Percentiles rank a stretch among this genome's conserved stretches.
These are phyloP conservation scores for Galagoides demidoff DNA, from an alignment of 2,797 vertebrate genomes.

Conservation along the genomic window DNA sequence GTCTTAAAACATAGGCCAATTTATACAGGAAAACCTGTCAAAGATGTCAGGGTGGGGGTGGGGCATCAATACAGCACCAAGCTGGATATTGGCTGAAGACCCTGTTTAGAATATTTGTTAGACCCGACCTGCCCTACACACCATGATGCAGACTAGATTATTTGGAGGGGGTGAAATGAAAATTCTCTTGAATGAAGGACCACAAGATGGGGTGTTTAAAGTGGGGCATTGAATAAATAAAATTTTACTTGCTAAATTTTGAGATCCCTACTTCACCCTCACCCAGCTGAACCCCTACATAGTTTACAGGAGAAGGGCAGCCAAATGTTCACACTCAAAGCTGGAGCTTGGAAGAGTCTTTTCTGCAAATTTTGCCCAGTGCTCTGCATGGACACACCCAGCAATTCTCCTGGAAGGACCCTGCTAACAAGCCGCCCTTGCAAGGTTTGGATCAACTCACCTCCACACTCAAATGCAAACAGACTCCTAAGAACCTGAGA, in stretches of 20 bases:
- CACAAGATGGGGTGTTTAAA: background rate
- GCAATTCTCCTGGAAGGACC: background rate
- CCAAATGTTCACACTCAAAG: background rate
- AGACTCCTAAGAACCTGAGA: background rate
- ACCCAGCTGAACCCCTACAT: accelerated
- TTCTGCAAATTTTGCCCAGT: background rate
- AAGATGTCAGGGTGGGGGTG: background rate
- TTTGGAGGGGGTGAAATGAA: background rate
- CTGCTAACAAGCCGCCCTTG: background rate
- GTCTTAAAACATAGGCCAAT: background rate
- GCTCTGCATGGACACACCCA: background rate
- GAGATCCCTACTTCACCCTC: no score
- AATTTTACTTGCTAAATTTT: background rate
- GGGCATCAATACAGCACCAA: background rate
- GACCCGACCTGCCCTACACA: background rate
- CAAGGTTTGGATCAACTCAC: background rate
- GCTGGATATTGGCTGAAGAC: background rate
- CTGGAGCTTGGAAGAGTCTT: background rate
- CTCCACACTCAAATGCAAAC: background rate
- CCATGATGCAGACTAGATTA: background rate
- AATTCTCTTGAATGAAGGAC: background rate
- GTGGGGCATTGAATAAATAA: background rate
- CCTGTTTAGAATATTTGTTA: background rate
- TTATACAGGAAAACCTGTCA: background rate
- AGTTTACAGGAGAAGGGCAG: background rate